These are phyloP conservation scores for Subacronicta megacephala DNA, from an alignment of 2,888 invertebrate genomes.

Conservation along the genomic window DNA sequence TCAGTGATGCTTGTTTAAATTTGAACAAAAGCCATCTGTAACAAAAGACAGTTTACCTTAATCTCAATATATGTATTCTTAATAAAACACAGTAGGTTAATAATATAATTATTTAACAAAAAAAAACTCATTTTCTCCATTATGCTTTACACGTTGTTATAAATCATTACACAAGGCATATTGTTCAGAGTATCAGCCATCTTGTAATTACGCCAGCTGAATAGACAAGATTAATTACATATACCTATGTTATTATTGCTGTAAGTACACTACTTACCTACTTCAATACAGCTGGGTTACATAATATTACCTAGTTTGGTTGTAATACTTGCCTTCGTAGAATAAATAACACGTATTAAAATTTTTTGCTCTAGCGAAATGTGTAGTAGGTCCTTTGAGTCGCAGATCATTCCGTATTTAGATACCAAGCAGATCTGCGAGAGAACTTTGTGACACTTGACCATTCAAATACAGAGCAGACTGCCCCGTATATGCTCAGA, in stretches of 20 bases:
- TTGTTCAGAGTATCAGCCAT: slow-evolving; percentile 42
- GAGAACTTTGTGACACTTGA: not conserved
- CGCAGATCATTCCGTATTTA: not conserved
- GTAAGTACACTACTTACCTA: slow-evolving; percentile 28
- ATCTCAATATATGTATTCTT: no score
- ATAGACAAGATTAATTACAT: slow-evolving; percentile 50
- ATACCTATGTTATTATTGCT: slow-evolving; percentile 23
- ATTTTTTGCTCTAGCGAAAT: not conserved
- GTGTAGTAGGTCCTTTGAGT: not conserved
- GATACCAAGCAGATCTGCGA: not conserved
- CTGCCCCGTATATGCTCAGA: no score
- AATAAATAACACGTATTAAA: not conserved
- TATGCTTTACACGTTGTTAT: slow-evolving; percentile 21
- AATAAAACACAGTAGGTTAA: no score
- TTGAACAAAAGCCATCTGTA: no score
- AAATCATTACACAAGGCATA: slow-evolving; percentile 34
- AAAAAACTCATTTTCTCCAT: not conserved
- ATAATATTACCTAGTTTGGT: slow-evolving; percentile 5
- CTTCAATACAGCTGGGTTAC: slow-evolving; percentile 11
- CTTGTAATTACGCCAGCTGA: slow-evolving; percentile 46
- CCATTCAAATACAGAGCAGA: not conserved
- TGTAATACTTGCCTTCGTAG: not conserved
- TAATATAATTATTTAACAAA: no score
- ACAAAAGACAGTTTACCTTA: no score
- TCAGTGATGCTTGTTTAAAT: no score